Evolutionary conservation across 2,797 vertebrate genomes (phyloP).

Genomic region (Picus viridis): DNA sequence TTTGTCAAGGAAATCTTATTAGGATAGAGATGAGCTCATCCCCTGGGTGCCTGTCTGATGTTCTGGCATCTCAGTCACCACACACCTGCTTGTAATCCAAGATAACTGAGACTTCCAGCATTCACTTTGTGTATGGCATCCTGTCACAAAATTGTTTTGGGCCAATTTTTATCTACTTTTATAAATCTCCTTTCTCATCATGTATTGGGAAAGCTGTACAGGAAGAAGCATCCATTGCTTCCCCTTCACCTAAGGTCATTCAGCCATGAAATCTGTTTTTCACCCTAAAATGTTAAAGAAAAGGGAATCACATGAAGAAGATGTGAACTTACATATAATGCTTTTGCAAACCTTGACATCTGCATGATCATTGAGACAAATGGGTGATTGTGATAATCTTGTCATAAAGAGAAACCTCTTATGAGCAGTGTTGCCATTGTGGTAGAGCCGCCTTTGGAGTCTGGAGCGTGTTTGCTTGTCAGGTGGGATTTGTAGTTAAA

Average conservation of each 20-base stretch:
- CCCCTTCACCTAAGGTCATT: neutral
- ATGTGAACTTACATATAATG: constrained; percentile 11
- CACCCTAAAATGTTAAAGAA: constrained; percentile 7
- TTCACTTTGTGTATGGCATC: neutral
- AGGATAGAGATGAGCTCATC: neutral
- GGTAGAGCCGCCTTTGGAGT: neutral
- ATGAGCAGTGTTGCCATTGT: neutral
- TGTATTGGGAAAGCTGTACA: neutral
- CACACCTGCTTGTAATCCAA: constrained; percentile 21
- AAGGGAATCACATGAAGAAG: neutral
- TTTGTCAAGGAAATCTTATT: constrained; percentile 29
- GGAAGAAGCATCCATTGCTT: neutral
- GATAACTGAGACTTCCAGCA: constrained; percentile 10
- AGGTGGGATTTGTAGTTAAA: neutral
- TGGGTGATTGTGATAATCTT: neutral
- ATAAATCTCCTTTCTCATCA: neutral
- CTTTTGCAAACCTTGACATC: neutral
- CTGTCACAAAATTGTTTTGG: neutral
- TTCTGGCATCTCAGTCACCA: constrained; percentile 7
- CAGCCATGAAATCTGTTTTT: constrained; percentile 9
- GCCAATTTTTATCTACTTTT: neutral
- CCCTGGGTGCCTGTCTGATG: constrained; percentile 3
- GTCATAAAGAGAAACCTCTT: neutral
- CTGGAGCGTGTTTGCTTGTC: neutral
- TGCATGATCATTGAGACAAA: neutral